A percentile compares a stretch with the other conserved stretches of the same genome.
phyloP scores from a whole-genome alignment of 2,888 invertebrate genomes.

The Drosophila lutescens region DNA sequence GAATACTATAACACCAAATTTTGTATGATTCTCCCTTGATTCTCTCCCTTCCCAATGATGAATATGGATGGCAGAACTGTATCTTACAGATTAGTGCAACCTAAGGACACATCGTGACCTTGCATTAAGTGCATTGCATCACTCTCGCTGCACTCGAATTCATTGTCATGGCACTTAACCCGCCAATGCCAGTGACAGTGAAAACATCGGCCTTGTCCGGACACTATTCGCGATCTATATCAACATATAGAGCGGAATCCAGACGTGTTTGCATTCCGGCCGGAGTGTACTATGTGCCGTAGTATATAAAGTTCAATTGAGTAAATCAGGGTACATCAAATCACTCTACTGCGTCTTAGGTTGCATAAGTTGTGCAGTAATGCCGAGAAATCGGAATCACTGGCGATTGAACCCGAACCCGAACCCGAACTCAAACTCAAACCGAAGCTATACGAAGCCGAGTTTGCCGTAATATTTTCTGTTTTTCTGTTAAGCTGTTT shows the following conservation, averaged over 20 bases:
- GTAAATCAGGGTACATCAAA: constrained; percentile 24
- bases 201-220: constrained; percentile 61
- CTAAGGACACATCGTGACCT: constrained; percentile 3
- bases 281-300: not conserved
- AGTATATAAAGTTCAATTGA: constrained; percentile 49
- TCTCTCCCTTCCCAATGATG: too few species aligned
- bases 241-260: not conserved
- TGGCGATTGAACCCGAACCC: constrained; percentile 27
- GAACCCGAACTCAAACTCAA: constrained; percentile 9
- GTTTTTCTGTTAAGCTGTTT: constrained; percentile 10
- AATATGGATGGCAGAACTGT: too few species aligned
- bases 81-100: not conserved
- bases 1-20: too few species aligned
- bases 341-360: constrained; percentile 65
- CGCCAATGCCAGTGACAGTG: constrained; percentile 63
- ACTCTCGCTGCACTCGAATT: constrained; percentile 32
- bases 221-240: constrained; percentile 10
- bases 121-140: constrained; percentile 22
- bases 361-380: constrained; percentile 62
- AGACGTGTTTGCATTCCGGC: constrained; percentile 14
- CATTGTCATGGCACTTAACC: constrained; percentile 38
- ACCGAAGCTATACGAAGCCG: not conserved
- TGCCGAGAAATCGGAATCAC: constrained; percentile 29
- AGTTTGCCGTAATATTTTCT: constrained; percentile 28
- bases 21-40: too few species aligned